phyloP scores from a whole-genome alignment of 1,140 invertebrate genomes.

The Mamestra configurata region DNA sequence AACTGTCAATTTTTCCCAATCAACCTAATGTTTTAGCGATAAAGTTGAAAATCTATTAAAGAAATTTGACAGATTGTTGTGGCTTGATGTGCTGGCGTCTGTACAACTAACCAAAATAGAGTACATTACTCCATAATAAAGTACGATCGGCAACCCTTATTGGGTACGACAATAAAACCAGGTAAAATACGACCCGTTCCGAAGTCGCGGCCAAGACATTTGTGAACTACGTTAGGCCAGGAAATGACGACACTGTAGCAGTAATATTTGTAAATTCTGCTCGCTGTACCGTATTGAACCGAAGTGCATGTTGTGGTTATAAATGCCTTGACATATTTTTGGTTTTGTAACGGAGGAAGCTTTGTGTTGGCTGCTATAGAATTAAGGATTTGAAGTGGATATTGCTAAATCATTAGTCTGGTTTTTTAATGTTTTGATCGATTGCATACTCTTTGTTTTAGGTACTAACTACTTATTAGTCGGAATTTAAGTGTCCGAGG shows the following conservation, averaged over 20 bases:
- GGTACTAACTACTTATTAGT: too few species aligned
- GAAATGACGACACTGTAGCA: constrained; percentile 18
- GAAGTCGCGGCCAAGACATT: background rate
- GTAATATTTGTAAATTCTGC: constrained; percentile 10
- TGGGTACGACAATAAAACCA: background rate
- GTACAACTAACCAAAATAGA: too few species aligned
- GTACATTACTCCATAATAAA: too few species aligned
- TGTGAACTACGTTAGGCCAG: constrained; percentile 9
- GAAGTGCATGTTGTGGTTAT: background rate
- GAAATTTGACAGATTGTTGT: too few species aligned
- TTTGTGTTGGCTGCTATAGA: background rate
- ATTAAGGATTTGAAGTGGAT: background rate
- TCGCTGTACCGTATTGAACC: background rate
- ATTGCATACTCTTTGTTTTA: too few species aligned
- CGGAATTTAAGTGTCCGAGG: too few species aligned
- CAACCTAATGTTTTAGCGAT: too few species aligned
- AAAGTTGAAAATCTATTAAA: too few species aligned
- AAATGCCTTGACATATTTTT: constrained; percentile 3
- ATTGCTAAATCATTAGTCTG: background rate
- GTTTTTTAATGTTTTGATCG: too few species aligned
- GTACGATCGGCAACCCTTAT: background rate
- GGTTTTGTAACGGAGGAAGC: background rate
- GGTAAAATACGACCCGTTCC: constrained; percentile 3
- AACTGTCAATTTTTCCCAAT: too few species aligned
- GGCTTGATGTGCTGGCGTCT: too few species aligned